Evolutionary conservation across 2,888 invertebrate species (phyloP).

Genomic region (Apamea sordens): DNA sequence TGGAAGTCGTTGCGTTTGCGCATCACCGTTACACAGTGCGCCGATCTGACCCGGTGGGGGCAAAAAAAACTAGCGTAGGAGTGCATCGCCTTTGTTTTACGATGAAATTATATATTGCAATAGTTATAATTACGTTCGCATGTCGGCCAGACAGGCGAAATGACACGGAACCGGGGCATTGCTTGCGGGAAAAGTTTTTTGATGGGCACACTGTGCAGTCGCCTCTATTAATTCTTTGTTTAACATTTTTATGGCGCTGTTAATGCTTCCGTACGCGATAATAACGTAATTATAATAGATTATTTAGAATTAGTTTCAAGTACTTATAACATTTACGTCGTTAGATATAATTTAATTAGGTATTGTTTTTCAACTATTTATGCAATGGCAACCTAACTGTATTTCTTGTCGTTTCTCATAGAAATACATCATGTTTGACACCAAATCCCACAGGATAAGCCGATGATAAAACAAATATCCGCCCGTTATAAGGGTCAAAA

Average conservation of each 20-base stretch:
- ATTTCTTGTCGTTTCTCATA: slow-evolving; percentile 24
- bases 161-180: slow-evolving; percentile 74
- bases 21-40: slow-evolving; percentile 84
- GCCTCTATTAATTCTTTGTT: slow-evolving; percentile 49
- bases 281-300: slow-evolving; percentile 11
- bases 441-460: slow-evolving; percentile 83
- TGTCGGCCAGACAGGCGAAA: slow-evolving; percentile 74
- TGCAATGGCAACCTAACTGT: slow-evolving; percentile 6
- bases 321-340: background rate
- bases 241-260: slow-evolving; percentile 30
- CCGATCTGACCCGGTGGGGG: slow-evolving; percentile 74
- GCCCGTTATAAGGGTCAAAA: slow-evolving; percentile 87
- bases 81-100: slow-evolving; percentile 78
- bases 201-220: slow-evolving; percentile 51
- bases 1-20: slow-evolving; percentile 85
- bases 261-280: slow-evolving; percentile 39
- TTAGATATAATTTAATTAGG: background rate
- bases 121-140: slow-evolving; percentile 79
- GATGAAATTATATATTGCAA: slow-evolving; percentile 78
- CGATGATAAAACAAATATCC: slow-evolving; percentile 88
- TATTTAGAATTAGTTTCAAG: background rate
- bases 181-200: slow-evolving; percentile 65
- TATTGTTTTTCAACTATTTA: background rate
- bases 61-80: slow-evolving; percentile 82
- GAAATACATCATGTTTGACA: slow-evolving; percentile 69